These are phyloP conservation scores for Limnephilus lunatus DNA, from an alignment of 2,888 invertebrate species.

Conservation along the genomic window DNA sequence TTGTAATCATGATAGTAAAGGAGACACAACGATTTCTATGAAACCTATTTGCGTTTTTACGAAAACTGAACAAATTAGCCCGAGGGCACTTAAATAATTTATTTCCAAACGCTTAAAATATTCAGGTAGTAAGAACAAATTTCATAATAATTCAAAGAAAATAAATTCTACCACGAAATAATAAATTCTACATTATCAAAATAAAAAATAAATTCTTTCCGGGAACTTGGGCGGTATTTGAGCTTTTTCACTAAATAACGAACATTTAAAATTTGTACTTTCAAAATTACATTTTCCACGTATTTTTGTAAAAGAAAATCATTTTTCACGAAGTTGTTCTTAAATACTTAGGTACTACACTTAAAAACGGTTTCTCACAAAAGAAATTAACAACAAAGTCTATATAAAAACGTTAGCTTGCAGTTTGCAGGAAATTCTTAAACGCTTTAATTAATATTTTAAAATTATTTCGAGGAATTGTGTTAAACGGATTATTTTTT, in stretches of 20 bases:
- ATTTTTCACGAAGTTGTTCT: not conserved
- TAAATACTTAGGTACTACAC: not conserved
- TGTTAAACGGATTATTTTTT: no score
- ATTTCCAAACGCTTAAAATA: not conserved
- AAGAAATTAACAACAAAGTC: not conserved
- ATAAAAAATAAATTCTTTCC: not conserved
- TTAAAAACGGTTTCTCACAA: not conserved
- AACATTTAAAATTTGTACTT: not conserved
- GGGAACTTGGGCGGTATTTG: not conserved
- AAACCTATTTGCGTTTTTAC: no score
- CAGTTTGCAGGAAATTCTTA: no score
- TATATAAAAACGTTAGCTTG: not conserved
- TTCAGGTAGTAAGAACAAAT: no score
- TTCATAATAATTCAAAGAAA: not conserved
- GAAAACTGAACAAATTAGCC: no score
- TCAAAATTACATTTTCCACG: not conserved
- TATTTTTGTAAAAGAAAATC: not conserved
- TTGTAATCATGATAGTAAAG: no score
- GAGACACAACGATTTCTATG: no score
- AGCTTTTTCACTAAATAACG: not conserved
- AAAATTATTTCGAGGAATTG: no score
- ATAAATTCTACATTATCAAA: not conserved
- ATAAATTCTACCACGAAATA: no score
- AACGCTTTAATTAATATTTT: no score
- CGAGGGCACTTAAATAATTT: not conserved